These are phyloP conservation scores for Thaumatotibia leucotreta DNA, from an alignment of 1,140 invertebrate species.

Conservation along the genomic window DNA sequence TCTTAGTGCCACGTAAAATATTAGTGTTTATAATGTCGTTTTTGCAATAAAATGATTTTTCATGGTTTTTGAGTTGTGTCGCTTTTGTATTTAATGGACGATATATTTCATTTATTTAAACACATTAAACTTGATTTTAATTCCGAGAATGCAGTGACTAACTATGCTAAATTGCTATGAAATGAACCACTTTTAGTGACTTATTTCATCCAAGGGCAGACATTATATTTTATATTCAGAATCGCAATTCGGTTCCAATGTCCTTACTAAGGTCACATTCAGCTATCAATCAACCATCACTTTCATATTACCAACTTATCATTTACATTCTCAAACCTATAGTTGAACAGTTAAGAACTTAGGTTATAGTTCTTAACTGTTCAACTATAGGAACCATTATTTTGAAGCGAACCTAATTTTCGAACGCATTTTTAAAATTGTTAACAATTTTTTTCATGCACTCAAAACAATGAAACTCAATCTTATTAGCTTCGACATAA, in stretches of 20 bases:
- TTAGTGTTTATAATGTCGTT: too few relatives aligned
- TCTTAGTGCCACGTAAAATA: too few relatives aligned
- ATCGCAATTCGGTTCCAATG: background rate
- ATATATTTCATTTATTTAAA: too few relatives aligned
- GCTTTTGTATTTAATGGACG: too few relatives aligned
- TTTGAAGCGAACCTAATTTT: background rate
- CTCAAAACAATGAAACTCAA: background rate
- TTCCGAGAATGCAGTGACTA: too few relatives aligned
- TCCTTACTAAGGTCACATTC: background rate
- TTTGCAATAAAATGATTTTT: too few relatives aligned
- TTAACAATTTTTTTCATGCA: background rate
- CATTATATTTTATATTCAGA: background rate
- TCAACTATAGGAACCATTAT: background rate
- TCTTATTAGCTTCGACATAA: background rate
- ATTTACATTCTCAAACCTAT: background rate
- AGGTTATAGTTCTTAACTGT: too few relatives aligned
- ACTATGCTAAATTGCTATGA: too few relatives aligned
- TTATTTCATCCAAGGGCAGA: background rate
- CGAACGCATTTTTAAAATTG: background rate
- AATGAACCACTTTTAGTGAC: too few relatives aligned
- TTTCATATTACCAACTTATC: background rate
- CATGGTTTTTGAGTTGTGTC: too few relatives aligned
- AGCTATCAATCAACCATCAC: background rate
- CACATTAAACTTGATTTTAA: too few relatives aligned
- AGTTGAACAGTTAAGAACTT: too few relatives aligned